These are phyloP conservation scores for Toxonevra muliebris DNA, from an alignment of 2,888 invertebrate species.

Conservation along the genomic window DNA sequence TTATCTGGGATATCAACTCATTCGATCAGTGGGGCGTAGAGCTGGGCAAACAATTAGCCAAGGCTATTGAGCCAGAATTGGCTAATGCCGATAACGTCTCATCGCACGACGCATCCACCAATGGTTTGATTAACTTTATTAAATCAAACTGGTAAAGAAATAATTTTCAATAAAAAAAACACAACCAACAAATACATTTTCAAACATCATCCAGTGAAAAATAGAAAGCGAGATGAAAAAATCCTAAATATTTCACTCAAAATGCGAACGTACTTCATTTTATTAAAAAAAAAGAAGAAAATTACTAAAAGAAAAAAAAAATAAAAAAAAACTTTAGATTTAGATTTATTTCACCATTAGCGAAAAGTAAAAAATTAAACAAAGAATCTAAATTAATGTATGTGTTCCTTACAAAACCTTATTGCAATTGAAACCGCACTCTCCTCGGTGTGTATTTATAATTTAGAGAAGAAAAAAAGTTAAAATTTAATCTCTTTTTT, in stretches of 20 bases:
- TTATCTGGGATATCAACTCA: slow-evolving; percentile 99
- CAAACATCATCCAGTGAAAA: too few species aligned
- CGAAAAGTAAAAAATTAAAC: neutral
- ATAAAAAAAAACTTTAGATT: too few species aligned
- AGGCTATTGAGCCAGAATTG: slow-evolving; percentile 97
- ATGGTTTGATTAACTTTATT: slow-evolving; percentile 96
- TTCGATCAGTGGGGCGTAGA: slow-evolving; percentile 99
- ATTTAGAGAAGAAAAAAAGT: neutral
- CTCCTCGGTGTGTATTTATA: too few species aligned
- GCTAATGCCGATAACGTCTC: slow-evolving; percentile 71
- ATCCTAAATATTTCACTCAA: too few species aligned
- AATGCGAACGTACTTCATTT: too few species aligned
- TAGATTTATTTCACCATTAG: too few species aligned
- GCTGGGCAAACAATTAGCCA: slow-evolving; percentile 97
- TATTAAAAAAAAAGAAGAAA: too few species aligned
- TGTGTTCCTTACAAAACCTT: neutral
- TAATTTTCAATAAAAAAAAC: too few species aligned
- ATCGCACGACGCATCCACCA: slow-evolving; percentile 94
- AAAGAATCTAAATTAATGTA: slow-evolving; percentile 8
- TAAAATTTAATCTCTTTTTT: slow-evolving; percentile 3
- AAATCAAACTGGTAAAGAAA: slow-evolving; percentile 69
- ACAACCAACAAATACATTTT: too few species aligned
- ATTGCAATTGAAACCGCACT: too few species aligned
- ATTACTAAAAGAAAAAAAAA: too few species aligned
- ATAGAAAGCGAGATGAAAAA: too few species aligned